These are phyloP conservation scores for Callipepla californica DNA, from an alignment of 2,113 vertebrate genomes.

Conservation along the genomic window DNA sequence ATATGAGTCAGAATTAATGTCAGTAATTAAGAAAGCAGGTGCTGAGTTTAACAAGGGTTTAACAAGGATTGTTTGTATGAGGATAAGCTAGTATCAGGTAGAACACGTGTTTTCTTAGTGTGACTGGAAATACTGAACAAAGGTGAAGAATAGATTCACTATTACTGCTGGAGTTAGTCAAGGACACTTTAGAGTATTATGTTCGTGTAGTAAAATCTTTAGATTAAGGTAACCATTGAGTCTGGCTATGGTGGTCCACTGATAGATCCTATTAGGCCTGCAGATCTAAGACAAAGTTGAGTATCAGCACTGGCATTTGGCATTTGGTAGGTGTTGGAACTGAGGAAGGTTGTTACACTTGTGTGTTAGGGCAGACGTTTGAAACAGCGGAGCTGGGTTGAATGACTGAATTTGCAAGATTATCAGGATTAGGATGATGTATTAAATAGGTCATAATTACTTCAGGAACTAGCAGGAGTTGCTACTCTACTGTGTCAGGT, in stretches of 20 bases:
- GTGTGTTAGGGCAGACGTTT: background rate
- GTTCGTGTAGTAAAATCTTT: background rate
- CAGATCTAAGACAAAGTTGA: background rate
- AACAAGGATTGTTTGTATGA: background rate
- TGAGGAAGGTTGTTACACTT: background rate
- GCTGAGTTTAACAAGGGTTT: background rate
- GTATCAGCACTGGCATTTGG: background rate
- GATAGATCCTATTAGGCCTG: background rate
- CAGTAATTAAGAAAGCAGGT: background rate
- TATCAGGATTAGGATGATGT: background rate
- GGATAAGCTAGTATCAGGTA: background rate
- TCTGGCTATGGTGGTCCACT: background rate
- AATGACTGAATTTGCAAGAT: background rate
- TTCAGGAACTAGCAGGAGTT: background rate
- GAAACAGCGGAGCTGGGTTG: background rate
- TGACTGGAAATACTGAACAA: background rate
- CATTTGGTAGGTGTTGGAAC: background rate
- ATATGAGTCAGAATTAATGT: background rate
- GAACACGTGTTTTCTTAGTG: rapidly evolving
- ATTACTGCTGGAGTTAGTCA: background rate
- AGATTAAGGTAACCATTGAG: background rate
- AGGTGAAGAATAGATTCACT: background rate
- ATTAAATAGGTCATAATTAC: background rate
- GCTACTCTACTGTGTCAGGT: background rate
- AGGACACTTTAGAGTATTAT: background rate